Evolutionary conservation across 2,113 vertebrate species (phyloP).

Genomic region (Apaloderma vittatum): DNA sequence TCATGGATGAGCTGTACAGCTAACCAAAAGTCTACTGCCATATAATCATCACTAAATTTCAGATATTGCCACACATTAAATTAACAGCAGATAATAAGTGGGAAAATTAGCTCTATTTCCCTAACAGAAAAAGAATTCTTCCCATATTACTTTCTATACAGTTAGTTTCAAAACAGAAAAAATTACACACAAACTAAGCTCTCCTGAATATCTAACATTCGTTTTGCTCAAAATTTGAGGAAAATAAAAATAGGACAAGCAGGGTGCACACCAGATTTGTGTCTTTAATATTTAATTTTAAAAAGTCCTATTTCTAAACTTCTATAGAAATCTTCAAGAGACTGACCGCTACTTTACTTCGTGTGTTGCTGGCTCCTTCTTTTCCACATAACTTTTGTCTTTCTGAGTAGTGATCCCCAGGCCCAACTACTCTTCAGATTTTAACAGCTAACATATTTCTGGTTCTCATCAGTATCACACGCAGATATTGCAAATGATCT

Average conservation of each 20-base stretch:
- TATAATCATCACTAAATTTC: slow-evolving; percentile 33
- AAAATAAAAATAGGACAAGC: not conserved
- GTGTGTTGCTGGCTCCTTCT: not conserved
- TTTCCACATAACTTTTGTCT: not conserved
- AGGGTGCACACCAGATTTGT: accelerated
- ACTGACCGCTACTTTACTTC: not conserved
- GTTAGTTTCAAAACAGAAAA: not conserved
- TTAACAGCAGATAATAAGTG: slow-evolving; percentile 57
- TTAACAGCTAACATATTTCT: not conserved
- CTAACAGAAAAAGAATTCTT: not conserved
- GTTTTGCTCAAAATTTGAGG: not conserved
- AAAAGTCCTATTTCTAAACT: not conserved
- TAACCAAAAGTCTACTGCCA: slow-evolving; percentile 58
- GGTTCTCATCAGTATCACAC: not conserved
- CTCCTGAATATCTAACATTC: not conserved
- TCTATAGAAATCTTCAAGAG: accelerated
- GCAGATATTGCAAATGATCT: not conserved
- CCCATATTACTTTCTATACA: not conserved
- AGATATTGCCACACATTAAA: slow-evolving; percentile 49
- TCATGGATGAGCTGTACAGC: slow-evolving; percentile 28
- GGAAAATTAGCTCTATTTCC: slow-evolving; percentile 50
- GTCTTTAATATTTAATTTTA: not conserved
- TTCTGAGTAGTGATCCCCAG: not conserved
- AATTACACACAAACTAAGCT: not conserved
- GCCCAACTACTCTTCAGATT: not conserved